phyloP scores from a whole-genome alignment of 2,797 vertebrate species.

The Chiroxiphia lanceolata region DNA sequence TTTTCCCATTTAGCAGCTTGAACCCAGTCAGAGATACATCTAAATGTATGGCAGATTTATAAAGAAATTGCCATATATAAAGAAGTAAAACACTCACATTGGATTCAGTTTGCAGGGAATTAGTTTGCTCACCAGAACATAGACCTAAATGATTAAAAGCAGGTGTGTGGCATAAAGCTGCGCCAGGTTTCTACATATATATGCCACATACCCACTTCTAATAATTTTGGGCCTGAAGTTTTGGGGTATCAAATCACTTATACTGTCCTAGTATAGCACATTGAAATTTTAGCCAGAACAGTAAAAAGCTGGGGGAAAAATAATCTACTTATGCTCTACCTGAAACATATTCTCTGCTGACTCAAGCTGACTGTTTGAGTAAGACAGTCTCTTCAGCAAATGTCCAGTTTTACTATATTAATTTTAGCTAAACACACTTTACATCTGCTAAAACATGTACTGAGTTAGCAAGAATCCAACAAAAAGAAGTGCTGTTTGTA shows the following conservation, averaged over 20 bases:
- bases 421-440: background rate
- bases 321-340: background rate
- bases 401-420: background rate
- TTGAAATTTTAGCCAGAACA: background rate
- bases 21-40: background rate
- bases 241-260: background rate
- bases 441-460: background rate
- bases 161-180: background rate
- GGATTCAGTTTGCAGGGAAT: background rate
- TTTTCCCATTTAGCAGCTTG: background rate
- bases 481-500: background rate
- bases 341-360: background rate
- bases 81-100: background rate
- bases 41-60: background rate
- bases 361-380: background rate
- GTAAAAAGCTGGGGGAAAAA: background rate
- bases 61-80: background rate
- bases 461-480: background rate
- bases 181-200: background rate
- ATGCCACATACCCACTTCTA: background rate
- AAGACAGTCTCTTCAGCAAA: background rate
- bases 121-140: background rate
- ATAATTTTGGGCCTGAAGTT: background rate
- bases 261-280: background rate
- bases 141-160: background rate